A percentile compares a stretch with the other conserved stretches of the same genome.
phyloP scores from a whole-genome alignment of 2,797 vertebrate species.

The Harpagifer antarcticus region DNA sequence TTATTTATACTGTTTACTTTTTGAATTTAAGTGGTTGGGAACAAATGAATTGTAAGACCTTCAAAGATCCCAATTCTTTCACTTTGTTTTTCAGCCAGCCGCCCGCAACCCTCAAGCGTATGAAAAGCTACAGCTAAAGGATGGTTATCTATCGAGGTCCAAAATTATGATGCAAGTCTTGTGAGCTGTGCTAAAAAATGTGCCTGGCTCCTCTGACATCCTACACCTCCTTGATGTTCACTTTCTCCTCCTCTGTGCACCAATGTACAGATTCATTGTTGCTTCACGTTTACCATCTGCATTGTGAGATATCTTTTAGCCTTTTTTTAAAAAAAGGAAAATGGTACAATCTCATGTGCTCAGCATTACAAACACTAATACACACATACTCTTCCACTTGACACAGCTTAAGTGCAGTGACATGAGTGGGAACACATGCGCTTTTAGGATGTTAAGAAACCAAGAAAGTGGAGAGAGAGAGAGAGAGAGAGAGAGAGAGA shows the following conservation, averaged over 20 bases:
- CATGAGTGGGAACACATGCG: conserved; percentile 72
- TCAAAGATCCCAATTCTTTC: background rate
- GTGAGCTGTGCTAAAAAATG: conserved; percentile 26
- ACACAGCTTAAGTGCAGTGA: conserved; percentile 68
- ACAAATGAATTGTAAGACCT: background rate
- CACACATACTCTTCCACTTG: conserved; percentile 61
- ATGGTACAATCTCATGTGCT: conserved; percentile 2
- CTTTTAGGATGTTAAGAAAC: conserved; percentile 65
- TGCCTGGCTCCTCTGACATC: conserved; percentile 22
- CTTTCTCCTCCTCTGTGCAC: conserved; percentile 15
- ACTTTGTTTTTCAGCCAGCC: background rate
- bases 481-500: conserved; percentile 41
- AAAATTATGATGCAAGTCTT: conserved; percentile 34
- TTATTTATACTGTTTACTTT: conserved; percentile 4
- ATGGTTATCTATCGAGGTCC: conserved; percentile 16
- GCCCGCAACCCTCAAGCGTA: background rate
- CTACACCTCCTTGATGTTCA: conserved; percentile 21
- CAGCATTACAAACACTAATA: conserved; percentile 12
- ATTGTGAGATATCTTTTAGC: conserved; percentile 35
- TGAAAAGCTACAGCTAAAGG: background rate
- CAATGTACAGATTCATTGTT: conserved; percentile 22
- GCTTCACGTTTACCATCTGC: conserved; percentile 31
- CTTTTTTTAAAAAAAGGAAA: conserved; percentile 35
- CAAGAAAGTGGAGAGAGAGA: conserved; percentile 56
- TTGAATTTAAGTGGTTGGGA: background rate